Base-by-base conservation (phyloP, 2,797 vertebrate genomes). In the Lutjanus campechanus region DNA sequence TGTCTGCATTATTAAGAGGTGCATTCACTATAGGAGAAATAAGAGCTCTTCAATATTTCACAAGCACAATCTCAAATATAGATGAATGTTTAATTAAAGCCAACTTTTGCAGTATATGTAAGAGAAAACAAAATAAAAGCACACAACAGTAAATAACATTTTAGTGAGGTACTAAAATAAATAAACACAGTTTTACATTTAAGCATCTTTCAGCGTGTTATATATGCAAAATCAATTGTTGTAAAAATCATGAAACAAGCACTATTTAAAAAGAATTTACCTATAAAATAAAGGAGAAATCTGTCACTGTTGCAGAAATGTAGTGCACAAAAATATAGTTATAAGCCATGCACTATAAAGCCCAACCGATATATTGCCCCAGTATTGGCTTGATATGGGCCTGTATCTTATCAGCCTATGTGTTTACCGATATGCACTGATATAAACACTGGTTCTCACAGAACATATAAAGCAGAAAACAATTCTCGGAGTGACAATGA, bases 11-110 rank as follows among this genome's bases (percentile, higher is more conserved):
- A 95, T 95, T 95, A 88, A 95, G 90, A 80, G 83, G 83, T 71
- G 84, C 89, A 89, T 92, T 91, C 85, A 76, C 92, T 93, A 85
- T 90, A 88, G 88, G 87, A 92, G 82, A 85, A 93, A 93, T 91
- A 95, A 94, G 85, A 94, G 87, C 89, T 92, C 76, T 90, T 95
- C 84, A 95, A 95, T 95, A 95, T 95, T 95, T 95, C 69, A 95
- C 84, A 85, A 92, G 90, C 84, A 73, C 88, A 90, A 78, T 82
- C 81, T 89, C 81, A 93, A 92, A 92, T 88, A 88, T 81, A 69
- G 85, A 94, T 91, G 82, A 91, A 95, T 91, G 85, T 94, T 95
- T 94, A 94, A 95, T 95, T 94, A 91, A 91, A 87, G 77, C 19
- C 84, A 92, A 89, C 82, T 90, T 89, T 87, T 90, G 59, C 63